A percentile compares a stretch with the other conserved stretches of the same genome.
These are phyloP conservation scores for Amblyornis subalaris DNA, from an alignment of 2,113 vertebrate species.

Conservation along the genomic window DNA sequence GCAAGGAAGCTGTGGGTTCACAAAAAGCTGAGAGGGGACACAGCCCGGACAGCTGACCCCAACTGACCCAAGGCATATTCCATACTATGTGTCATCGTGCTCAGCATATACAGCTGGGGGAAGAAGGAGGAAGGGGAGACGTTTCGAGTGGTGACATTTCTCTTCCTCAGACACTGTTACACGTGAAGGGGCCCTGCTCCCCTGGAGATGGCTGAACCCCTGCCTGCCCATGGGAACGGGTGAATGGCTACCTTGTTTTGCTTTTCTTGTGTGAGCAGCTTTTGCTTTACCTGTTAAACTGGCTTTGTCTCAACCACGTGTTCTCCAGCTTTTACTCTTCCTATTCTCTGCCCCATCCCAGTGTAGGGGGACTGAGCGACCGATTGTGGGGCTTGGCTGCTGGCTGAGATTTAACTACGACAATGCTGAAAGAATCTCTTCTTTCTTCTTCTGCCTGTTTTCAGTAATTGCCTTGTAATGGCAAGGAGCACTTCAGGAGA, in stretches of 20 bases:
- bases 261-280: not conserved
- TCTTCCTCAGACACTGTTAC: not conserved
- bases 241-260: not conserved
- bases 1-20: fast-evolving
- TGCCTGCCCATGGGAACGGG: not conserved
- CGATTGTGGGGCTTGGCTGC: fast-evolving
- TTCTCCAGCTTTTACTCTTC: not conserved
- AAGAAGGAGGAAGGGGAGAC: not conserved
- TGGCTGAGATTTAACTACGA: not conserved
- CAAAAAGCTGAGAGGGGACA: not conserved
- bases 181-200: not conserved
- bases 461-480: not conserved
- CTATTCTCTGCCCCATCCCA: not conserved
- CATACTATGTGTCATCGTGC: not conserved
- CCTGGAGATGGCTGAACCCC: not conserved
- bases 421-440: not conserved
- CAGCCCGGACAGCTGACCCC: not conserved
- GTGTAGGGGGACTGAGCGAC: not conserved
- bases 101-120: not conserved
- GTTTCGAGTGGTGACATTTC: not conserved
- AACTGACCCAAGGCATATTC: not conserved
- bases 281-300: not conserved
- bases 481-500: slow-evolving; percentile 26
- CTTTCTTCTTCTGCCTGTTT: not conserved
- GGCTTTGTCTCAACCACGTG: not conserved